Percentiles rank a stretch among this genome's conserved stretches.
Evolutionary conservation across 2,888 invertebrate species (phyloP).

Genomic region (Sesia bembeciformis): DNA sequence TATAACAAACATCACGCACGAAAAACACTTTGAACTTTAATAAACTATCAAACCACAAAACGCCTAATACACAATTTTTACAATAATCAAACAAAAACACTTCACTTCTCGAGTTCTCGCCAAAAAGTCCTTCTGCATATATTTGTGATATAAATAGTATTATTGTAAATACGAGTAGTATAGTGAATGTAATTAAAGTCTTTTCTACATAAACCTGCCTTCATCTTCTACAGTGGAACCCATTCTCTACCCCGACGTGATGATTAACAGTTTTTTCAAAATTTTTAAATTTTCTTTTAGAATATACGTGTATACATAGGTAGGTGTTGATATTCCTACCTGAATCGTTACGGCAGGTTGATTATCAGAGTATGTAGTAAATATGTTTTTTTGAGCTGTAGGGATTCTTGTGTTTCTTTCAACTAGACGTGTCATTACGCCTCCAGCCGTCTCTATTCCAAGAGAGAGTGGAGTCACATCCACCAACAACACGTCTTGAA

Average conservation of each 20-base stretch:
- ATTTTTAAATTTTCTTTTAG: background rate
- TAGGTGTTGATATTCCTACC: slow-evolving; percentile 27
- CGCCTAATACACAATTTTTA: no score
- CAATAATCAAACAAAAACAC: no score
- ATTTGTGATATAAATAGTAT: no score
- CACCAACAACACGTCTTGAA: slow-evolving; percentile 88
- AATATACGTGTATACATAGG: no score
- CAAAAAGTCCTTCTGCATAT: no score
- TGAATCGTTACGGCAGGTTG: slow-evolving; percentile 92
- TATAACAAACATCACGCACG: no score
- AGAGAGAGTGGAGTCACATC: slow-evolving; percentile 86
- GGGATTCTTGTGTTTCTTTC: slow-evolving; percentile 88
- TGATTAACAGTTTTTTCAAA: background rate
- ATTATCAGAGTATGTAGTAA: slow-evolving; percentile 94
- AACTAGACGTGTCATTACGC: slow-evolving; percentile 89
- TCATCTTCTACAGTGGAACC: background rate
- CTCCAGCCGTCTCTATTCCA: slow-evolving; percentile 89
- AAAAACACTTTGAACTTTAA: no score
- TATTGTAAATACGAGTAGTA: no score
- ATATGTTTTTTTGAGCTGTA: slow-evolving; percentile 84
- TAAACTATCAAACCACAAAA: no score
- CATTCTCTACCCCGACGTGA: background rate
- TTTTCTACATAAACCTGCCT: no score
- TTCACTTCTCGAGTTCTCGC: no score
- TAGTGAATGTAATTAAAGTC: no score